Evolutionary conservation across 2,888 invertebrate species (phyloP).

Genomic region (Drosophila ezoana): DNA sequence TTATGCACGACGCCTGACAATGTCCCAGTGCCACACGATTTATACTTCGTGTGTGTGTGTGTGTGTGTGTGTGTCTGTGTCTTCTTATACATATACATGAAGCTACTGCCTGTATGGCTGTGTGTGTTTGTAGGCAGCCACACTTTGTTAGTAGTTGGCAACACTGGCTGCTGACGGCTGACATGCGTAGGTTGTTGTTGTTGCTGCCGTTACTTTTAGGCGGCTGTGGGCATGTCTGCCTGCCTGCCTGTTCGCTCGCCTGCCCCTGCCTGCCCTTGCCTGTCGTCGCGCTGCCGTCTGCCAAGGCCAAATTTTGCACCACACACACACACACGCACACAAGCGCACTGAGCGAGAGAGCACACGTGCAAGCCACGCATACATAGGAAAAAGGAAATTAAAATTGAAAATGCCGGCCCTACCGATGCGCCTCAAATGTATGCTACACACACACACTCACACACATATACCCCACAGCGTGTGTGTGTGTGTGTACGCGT

Average conservation of each 20-base stretch:
- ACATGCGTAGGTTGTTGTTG: conserved; percentile 51
- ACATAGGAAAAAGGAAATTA: conserved; percentile 82
- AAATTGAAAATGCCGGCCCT: conserved; percentile 79
- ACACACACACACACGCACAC: conserved; percentile 38
- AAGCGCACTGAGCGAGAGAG: conserved; percentile 25
- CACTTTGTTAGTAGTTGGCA: conserved; percentile 49
- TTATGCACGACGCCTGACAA: conserved; percentile 46
- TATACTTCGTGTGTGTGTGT: conserved; percentile 18
- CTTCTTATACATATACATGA: conserved; percentile 26
- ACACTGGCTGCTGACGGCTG: conserved; percentile 51
- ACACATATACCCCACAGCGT: not conserved
- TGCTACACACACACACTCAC: conserved; percentile 51
- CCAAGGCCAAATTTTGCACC: conserved; percentile 78
- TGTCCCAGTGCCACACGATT: conserved; percentile 55
- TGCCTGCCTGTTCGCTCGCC: conserved; percentile 29
- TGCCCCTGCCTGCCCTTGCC: conserved; percentile 7
- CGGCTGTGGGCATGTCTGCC: conserved; percentile 72
- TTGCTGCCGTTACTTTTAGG: conserved; percentile 48
- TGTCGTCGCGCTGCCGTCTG: conserved; percentile 64
- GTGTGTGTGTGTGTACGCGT: conserved; percentile 14
- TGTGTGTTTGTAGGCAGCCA: conserved; percentile 36
- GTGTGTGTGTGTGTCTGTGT: conserved; percentile 10
- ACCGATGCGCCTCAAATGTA: conserved; percentile 65
- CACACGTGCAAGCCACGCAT: conserved; percentile 71
- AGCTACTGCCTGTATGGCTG: conserved; percentile 37